These are phyloP conservation scores for Coptotermes formosanus DNA, from an alignment of 1,140 invertebrate genomes.

Conservation along the genomic window DNA sequence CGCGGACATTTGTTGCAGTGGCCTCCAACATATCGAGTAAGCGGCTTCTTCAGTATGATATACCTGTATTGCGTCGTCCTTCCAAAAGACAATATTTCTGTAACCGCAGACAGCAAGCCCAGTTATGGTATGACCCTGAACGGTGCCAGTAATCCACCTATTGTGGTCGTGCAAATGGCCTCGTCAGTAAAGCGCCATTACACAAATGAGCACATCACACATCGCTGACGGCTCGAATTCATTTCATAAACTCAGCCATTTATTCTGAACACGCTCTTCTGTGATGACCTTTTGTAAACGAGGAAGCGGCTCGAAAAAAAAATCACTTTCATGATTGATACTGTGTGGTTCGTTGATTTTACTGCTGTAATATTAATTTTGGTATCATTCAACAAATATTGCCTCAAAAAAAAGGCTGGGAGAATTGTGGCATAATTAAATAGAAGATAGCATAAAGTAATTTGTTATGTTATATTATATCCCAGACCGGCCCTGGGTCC, in stretches of 20 bases:
- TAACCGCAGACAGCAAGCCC: no score
- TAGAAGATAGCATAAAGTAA: neutral
- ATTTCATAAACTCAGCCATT: neutral
- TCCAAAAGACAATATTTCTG: no score
- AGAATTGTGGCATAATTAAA: neutral
- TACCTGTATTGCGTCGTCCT: no score
- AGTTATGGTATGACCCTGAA: no score
- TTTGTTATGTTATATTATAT: no score
- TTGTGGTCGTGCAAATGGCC: neutral
- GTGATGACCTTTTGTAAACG: neutral
- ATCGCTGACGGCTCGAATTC: neutral
- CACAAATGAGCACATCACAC: constrained; percentile 6
- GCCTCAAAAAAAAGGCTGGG: neutral
- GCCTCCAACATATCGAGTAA: no score
- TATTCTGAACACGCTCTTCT: neutral
- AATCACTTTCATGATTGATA: neutral
- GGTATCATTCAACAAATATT: neutral
- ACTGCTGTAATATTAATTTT: neutral
- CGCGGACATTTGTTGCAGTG: no score
- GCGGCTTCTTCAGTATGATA: no score
- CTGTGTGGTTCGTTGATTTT: neutral
- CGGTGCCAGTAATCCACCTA: neutral
- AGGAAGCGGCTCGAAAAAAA: neutral
- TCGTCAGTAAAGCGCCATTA: neutral
- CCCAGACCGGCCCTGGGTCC: no score